Evolutionary conservation across 2,888 invertebrate species (phyloP), one percentile per base, ranked within the genome.

Genomic region (Lucinisca nassula): DNA sequence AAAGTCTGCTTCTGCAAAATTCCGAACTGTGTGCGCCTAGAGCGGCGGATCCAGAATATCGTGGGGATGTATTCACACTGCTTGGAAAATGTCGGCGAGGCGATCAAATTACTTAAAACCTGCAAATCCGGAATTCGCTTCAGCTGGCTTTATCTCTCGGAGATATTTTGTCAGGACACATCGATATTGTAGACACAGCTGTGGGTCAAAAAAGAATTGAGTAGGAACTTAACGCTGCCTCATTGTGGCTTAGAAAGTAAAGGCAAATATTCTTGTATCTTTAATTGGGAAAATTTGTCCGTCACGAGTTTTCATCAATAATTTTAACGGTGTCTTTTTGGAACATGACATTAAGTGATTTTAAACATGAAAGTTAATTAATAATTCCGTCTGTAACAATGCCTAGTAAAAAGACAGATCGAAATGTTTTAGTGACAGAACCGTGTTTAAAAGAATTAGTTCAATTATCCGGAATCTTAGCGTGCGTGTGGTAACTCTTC

Each of bases 351-450:
- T 75, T 75, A 49, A 49, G 74, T 35, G 74, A 49, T 49, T 75
- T 72, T 51, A 35, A 45, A 75, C 35, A n/a, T 32, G 74, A 75
- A 75, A 75, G 74, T 75, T 75, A 75, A 75, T 75, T 75, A 51
- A 75, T 75, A 75, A 49, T 75, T 51, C 74, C 51, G 17, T 49
- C 24, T 49, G 10, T 75, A 12, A 45, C 45, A 75, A 75, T 45
- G 49, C 8, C 17, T 12, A 35, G 14, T 35, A 10, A 67, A 35
- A 6, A 4, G 67, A 35, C 67, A 67, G 35, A 67, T 67, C 67
- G 67, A 67, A 67, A 17, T 10, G 67, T 14, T 67, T 67, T 35
- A 12, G 35, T 67, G 67, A 67, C 27, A 61, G 35, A 67, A 67
- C 32, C 30, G 10, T 35, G 32, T 67, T 32, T 3, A 67, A 35